Base-by-base conservation (phyloP, 2,113 vertebrate genomes). In the Syngnathus floridae region DNA sequence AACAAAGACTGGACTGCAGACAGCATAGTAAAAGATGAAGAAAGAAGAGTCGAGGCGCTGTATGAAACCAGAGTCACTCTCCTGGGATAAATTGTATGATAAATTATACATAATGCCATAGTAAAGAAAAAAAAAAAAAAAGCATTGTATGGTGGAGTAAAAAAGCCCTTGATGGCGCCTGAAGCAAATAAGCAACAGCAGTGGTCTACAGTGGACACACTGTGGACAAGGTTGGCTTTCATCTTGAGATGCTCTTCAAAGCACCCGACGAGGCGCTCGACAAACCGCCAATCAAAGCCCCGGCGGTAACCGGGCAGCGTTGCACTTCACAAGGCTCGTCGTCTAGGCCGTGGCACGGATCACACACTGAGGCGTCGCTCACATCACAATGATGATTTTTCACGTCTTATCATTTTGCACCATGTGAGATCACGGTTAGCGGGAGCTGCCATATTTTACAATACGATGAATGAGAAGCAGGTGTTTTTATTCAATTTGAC, bases 271-370 rank as follows among this genome's bases (percentile, higher is more conserved):
- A 65, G 35, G 52, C 78, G 54, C 82, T 82, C 79, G 88, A 84
- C 86, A 90, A 89, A 89, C 86, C 84, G 83, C 81, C 86, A 86
- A 88, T 90, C 87, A 88, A 89, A 89, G 85, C 84, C 82, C 77
- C 88, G 78, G 81, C 86, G 74, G 77, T 7, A 83, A 82, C 83
- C 67, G 79, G 82, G 79, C 81, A 85, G 75, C 72, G 79, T 77
- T 73, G 78, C 70, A 82, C 86, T 85, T 88, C 84, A 84, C 80
- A 85, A 76, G 71, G 77, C 73, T 69, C 62, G 73, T 77, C 76
- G 73, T 81, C 81, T 80, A 43, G 58, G 73, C 74, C 71, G 78
- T 69, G 55, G 73, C 48, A 16, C 61, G 83, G 84, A 88, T 88
- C 84, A 84, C 86, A 87, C 79, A 8, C 70, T 72, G 72, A 69